Percentiles rank a stretch among this genome's conserved stretches.
These are phyloP conservation scores for Achlya flavicornis DNA, from an alignment of 2,888 invertebrate genomes.

Conservation along the genomic window DNA sequence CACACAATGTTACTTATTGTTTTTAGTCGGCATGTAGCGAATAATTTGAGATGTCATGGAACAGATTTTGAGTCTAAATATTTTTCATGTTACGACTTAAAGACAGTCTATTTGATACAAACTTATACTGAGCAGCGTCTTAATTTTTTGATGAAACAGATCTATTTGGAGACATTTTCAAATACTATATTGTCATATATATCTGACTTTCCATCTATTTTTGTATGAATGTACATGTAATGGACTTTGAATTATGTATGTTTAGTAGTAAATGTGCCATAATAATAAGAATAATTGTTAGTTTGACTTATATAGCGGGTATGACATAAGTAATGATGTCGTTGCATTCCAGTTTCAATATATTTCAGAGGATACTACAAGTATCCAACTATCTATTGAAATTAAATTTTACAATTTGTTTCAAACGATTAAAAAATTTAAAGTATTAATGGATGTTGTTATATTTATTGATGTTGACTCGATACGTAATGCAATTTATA, in stretches of 20 bases:
- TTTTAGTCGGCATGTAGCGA: neutral
- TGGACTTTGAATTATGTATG: slow-evolving; percentile 34
- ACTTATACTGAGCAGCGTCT: neutral
- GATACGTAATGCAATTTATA: slow-evolving; percentile 25
- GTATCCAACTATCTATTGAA: slow-evolving; percentile 24
- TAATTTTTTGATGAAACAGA: neutral
- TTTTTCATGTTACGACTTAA: neutral
- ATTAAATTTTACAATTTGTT: slow-evolving; percentile 32
- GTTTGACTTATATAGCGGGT: slow-evolving; percentile 29
- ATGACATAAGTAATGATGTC: slow-evolving; percentile 31
- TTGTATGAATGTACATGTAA: slow-evolving; percentile 62
- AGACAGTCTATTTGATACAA: neutral
- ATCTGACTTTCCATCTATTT: slow-evolving; percentile 54
- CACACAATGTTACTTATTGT: slow-evolving; percentile 18
- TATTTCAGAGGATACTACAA: slow-evolving; percentile 17
- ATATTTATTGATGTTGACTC: slow-evolving; percentile 11
- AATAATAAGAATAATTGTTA: slow-evolving; percentile 33
- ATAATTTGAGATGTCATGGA: slow-evolving; percentile 28
- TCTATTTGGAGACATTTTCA: neutral
- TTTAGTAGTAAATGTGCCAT: slow-evolving; percentile 52
- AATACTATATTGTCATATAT: slow-evolving; percentile 23
- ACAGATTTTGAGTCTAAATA: slow-evolving; percentile 28
- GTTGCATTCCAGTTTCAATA: slow-evolving; percentile 60
- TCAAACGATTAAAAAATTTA: slow-evolving; percentile 50
- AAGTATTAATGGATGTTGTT: slow-evolving; percentile 19